These are phyloP conservation scores for Takifugu flavidus DNA, from an alignment of 2,113 vertebrate species.

Conservation along the genomic window DNA sequence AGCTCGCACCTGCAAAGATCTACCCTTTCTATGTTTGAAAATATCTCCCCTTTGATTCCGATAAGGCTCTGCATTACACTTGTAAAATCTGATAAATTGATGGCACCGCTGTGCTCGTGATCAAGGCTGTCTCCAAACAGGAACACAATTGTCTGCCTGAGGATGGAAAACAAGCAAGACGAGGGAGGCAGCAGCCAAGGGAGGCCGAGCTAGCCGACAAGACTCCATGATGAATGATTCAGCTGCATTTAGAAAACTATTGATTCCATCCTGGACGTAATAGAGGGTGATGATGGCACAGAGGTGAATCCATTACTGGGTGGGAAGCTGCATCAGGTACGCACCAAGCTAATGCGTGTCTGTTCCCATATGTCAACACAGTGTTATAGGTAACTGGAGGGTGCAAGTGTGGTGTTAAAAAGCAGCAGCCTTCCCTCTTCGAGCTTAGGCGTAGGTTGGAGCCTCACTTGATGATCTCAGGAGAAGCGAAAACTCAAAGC, in stretches of 20 bases:
- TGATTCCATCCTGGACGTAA: slow-evolving; percentile 71
- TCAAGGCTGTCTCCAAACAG: slow-evolving; percentile 48
- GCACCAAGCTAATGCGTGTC: slow-evolving; percentile 67
- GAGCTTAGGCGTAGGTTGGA: slow-evolving; percentile 21
- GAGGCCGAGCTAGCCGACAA: slow-evolving; percentile 31
- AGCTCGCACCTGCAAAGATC: slow-evolving; percentile 39
- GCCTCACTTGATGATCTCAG: slow-evolving; percentile 53
- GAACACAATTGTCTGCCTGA: slow-evolving; percentile 40
- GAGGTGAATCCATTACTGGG: slow-evolving; percentile 75
- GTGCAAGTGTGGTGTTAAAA: slow-evolving; percentile 24
- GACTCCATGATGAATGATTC: slow-evolving; percentile 68
- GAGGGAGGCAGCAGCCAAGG: slow-evolving; percentile 38
- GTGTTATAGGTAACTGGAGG: slow-evolving; percentile 24
- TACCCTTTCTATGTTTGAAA: slow-evolving; percentile 4
- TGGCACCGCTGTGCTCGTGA: slow-evolving; percentile 23
- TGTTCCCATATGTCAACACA: slow-evolving; percentile 72
- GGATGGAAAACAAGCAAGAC: slow-evolving; percentile 29
- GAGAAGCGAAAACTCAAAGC: slow-evolving; percentile 21
- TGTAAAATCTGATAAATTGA: slow-evolving; percentile 11
- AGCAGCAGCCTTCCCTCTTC: slow-evolving; percentile 30
- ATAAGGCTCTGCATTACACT: too few relatives aligned
- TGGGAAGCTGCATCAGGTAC: slow-evolving; percentile 58
- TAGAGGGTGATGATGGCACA: slow-evolving; percentile 73
- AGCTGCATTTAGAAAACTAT: slow-evolving; percentile 75
- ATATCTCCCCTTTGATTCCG: slow-evolving; percentile 1